Evolutionary conservation across 2,113 vertebrate species (phyloP).

Genomic region (Gallinago jamesoni): DNA sequence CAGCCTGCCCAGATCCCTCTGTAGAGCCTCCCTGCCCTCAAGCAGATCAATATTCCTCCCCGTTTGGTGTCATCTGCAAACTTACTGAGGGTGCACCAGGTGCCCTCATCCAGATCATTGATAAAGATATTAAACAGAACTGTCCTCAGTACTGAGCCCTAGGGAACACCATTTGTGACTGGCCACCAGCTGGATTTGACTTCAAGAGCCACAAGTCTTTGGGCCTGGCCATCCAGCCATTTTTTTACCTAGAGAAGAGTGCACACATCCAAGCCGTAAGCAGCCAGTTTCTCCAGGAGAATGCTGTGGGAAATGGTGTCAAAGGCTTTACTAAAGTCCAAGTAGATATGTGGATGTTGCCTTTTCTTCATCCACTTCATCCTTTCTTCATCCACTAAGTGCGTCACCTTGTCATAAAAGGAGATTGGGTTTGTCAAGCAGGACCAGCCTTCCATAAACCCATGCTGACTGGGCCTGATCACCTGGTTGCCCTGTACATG

Average conservation of each 20-base stretch:
- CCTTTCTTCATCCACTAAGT: not conserved
- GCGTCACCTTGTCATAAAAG: not conserved
- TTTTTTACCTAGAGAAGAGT: not conserved
- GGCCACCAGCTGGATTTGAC: not conserved
- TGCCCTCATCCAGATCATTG: rapidly evolving
- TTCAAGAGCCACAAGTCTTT: not conserved
- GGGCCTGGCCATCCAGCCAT: rapidly evolving
- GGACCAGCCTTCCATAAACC: not conserved
- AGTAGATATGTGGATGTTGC: not conserved
- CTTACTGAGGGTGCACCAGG: not conserved
- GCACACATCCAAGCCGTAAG: rapidly evolving
- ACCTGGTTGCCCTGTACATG: not conserved
- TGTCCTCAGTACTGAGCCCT: not conserved
- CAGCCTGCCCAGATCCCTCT: not conserved
- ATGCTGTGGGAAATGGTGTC: not conserved
- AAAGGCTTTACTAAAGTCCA: not conserved
- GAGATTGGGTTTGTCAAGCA: not conserved
- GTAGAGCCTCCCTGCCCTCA: not conserved
- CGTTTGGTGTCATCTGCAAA: not conserved
- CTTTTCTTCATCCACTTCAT: not conserved
- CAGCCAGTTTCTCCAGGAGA: not conserved
- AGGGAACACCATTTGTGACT: not conserved
- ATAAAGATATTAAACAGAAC: not conserved
- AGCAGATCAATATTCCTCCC: not conserved
- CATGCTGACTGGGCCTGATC: not conserved